Conservation (phyloP, 2,888 invertebrate genomes). For the Cataglyphis cursor region DNA sequence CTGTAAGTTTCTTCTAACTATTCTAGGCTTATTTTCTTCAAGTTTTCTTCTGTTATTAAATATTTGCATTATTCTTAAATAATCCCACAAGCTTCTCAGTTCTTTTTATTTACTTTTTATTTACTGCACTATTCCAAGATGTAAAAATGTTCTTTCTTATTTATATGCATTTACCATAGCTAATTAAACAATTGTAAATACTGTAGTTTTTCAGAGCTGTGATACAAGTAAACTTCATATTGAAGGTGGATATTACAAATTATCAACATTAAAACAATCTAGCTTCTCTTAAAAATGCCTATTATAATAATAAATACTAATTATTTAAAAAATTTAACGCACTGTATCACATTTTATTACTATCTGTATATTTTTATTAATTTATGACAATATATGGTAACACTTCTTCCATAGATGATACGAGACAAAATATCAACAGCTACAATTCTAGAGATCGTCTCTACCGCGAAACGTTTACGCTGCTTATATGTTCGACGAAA, state of each 20-base stretch:
- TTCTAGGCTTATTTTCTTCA: slow-evolving; percentile 7
- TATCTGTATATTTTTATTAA: not conserved
- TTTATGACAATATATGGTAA: slow-evolving; percentile 16
- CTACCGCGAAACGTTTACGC: slow-evolving; percentile 89
- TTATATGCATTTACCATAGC: not conserved
- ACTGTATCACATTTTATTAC: not conserved
- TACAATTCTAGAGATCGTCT: slow-evolving; percentile 91
- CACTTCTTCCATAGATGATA: slow-evolving; percentile 88
- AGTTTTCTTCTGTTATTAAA: not conserved
- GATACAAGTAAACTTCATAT: not conserved
- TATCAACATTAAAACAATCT: not conserved
- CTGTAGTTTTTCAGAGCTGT: not conserved
- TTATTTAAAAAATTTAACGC: not conserved
- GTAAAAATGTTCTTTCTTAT: not conserved
- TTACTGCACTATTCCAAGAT: not conserved
- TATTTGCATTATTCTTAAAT: not conserved
- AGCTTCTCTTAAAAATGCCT: slow-evolving; percentile 7
- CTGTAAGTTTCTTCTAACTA: slow-evolving; percentile 65
- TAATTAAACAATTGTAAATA: not conserved
- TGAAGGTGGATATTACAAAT: not conserved
- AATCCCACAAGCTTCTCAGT: not conserved
- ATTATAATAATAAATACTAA: slow-evolving; percentile 2
- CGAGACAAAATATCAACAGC: slow-evolving; percentile 93
- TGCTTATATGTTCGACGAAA: slow-evolving; percentile 91
- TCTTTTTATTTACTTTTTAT: not conserved